Conservation (phyloP, 2,113 vertebrate genomes). For the Nanorana parkeri region DNA sequence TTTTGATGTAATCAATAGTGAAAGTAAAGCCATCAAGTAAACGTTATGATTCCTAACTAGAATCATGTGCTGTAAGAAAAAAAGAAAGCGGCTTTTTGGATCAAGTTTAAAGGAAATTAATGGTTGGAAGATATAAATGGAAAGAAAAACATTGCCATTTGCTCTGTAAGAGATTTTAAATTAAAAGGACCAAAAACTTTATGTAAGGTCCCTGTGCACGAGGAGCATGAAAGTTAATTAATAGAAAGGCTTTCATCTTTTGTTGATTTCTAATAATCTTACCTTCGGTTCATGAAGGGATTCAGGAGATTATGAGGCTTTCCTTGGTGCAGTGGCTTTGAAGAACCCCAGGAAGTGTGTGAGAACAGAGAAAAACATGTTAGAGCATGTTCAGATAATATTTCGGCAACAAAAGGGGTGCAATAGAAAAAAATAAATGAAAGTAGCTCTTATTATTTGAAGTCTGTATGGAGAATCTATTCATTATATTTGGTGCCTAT, state of each 20-base stretch:
- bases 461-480: no score
- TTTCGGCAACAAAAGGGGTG: background rate
- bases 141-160: slow-evolving; percentile 58
- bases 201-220: slow-evolving; percentile 57
- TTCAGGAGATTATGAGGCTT: slow-evolving; percentile 57
- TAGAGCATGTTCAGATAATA: slow-evolving; percentile 3
- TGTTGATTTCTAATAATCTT: slow-evolving; percentile 63
- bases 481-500: no score
- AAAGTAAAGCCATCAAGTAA: slow-evolving; percentile 63
- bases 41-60: slow-evolving; percentile 59
- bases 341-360: slow-evolving; percentile 47
- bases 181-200: slow-evolving; percentile 57
- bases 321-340: slow-evolving; percentile 22
- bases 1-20: slow-evolving; percentile 64
- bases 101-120: slow-evolving; percentile 61
- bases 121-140: slow-evolving; percentile 58
- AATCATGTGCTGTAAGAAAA: slow-evolving; percentile 63
- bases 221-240: slow-evolving; percentile 65
- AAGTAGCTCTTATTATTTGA: background rate
- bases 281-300: slow-evolving; percentile 56
- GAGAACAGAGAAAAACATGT: slow-evolving; percentile 47
- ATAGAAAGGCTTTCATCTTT: slow-evolving; percentile 59
- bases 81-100: slow-evolving; percentile 61
- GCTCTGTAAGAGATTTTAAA: slow-evolving; percentile 66
- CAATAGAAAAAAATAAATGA: background rate